Evolutionary conservation across 2,888 invertebrate species (phyloP).

Genomic region (Plutella xylostella): DNA sequence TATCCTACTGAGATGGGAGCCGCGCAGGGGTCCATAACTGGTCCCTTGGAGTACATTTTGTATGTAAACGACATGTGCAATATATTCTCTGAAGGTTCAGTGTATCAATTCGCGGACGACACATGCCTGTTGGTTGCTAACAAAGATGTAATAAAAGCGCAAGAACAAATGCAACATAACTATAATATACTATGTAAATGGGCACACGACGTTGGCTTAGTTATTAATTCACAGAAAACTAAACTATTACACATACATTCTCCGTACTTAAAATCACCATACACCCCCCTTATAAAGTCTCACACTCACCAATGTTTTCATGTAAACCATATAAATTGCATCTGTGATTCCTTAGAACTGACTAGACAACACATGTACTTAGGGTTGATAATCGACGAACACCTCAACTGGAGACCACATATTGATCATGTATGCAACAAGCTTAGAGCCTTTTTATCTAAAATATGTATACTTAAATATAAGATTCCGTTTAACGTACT

Average conservation of each 20-base stretch:
- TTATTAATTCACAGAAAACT: conserved; percentile 13
- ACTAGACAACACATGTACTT: not conserved
- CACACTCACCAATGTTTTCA: not conserved
- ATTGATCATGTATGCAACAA: too few species aligned
- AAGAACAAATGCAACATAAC: too few species aligned
- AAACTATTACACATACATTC: conserved; percentile 13
- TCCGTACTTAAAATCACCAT: conserved; percentile 2
- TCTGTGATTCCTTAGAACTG: not conserved
- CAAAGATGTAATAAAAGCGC: too few species aligned
- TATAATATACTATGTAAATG: conserved; percentile 8
- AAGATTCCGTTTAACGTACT: too few species aligned
- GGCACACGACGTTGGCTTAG: conserved; percentile 11
- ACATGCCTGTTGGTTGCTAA: too few species aligned
- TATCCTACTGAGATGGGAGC: not conserved
- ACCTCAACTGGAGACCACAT: too few species aligned
- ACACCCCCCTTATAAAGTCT: not conserved
- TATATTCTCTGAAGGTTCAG: too few species aligned
- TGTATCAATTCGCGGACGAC: too few species aligned
- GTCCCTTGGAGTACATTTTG: conserved; percentile 9
- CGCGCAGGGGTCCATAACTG: conserved; percentile 3
- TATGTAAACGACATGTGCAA: too few species aligned
- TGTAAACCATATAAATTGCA: not conserved
- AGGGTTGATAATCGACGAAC: not conserved
- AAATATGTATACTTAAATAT: too few species aligned
- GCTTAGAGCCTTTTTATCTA: too few species aligned